These are phyloP conservation scores for Hozukius guyotensis DNA, from an alignment of 2,797 vertebrate genomes.

Conservation along the genomic window DNA sequence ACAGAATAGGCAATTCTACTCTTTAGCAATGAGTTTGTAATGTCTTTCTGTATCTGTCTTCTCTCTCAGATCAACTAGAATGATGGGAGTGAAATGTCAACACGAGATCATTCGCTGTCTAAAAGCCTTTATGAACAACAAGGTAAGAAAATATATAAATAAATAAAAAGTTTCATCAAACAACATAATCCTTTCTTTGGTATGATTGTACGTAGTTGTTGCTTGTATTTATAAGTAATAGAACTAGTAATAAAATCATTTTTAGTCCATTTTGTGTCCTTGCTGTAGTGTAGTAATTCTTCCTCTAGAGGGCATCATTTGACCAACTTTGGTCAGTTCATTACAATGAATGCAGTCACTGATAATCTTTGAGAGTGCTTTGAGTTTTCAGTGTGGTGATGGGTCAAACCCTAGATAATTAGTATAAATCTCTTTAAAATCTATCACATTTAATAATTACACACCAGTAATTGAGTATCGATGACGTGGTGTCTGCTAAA, in stretches of 20 bases:
- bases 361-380: background rate
- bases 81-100: conserved; percentile 83
- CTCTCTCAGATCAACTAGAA: conserved; percentile 44
- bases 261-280: background rate
- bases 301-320: conserved; percentile 43
- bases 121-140: conserved; percentile 97
- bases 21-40: background rate
- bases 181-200: background rate
- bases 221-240: background rate
- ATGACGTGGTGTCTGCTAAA: background rate
- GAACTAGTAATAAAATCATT: background rate
- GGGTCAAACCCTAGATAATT: background rate
- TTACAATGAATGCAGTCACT: background rate
- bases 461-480: background rate
- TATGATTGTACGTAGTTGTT: background rate
- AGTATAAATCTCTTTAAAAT: background rate
- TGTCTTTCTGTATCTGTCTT: background rate
- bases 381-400: background rate
- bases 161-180: background rate
- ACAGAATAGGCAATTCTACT: background rate
- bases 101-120: conserved; percentile 95
- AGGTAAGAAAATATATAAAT: conserved; percentile 73
- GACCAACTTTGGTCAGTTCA: background rate
- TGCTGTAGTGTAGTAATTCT: background rate
- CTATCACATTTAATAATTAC: background rate